Percentiles rank a stretch among this genome's conserved stretches.
phyloP scores from a whole-genome alignment of 2,113 vertebrate species.

The Laterallus jamaicensis region DNA sequence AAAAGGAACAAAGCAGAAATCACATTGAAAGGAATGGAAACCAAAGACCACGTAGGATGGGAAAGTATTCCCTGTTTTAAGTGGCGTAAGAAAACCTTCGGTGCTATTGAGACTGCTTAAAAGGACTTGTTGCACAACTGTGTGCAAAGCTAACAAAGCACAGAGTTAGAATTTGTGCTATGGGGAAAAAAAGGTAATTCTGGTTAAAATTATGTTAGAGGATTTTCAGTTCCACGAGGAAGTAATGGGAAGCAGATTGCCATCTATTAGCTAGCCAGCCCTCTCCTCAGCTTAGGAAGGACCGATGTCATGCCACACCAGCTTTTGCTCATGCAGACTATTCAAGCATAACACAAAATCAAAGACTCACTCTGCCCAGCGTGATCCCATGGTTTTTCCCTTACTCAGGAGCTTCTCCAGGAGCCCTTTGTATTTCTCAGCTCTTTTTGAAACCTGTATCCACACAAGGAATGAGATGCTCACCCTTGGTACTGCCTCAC shows the following conservation, averaged over 20 bases:
- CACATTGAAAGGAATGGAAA: conserved; percentile 1
- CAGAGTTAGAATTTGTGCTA: not conserved
- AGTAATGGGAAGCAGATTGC: not conserved
- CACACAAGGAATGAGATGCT: not conserved
- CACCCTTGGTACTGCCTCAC: rapidly evolving
- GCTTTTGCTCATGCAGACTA: not conserved
- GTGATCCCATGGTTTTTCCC: not conserved
- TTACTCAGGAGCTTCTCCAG: not conserved
- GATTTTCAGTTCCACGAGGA: not conserved
- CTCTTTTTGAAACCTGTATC: not conserved
- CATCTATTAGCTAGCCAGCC: not conserved
- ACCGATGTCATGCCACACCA: not conserved
- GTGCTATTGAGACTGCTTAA: not conserved
- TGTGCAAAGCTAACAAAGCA: not conserved
- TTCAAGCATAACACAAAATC: not conserved
- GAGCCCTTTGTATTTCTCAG: not conserved
- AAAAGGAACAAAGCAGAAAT: conserved; percentile 49
- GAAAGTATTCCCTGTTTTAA: conserved; percentile 20
- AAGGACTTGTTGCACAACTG: not conserved
- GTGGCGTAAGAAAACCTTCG: not conserved
- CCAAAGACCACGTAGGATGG: not conserved
- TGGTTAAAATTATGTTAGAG: not conserved
- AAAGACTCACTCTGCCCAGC: not conserved
- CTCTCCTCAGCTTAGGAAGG: not conserved
- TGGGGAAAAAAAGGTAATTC: not conserved